Evolutionary conservation across 2,113 vertebrate genomes (phyloP), one percentile per base, ranked within the genome.

Genomic region (Halcyon malimbica): DNA sequence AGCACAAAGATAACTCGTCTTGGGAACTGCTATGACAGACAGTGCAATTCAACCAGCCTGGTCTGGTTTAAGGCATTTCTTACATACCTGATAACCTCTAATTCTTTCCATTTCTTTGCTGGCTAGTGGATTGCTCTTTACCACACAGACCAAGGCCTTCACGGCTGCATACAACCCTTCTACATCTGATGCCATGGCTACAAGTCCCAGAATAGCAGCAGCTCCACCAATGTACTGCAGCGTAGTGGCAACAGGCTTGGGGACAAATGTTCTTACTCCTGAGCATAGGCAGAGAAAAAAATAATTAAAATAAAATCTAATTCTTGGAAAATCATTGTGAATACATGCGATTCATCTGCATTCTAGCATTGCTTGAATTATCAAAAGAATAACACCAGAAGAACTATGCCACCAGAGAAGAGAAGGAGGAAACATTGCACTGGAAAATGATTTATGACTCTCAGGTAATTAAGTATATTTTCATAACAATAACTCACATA

Each of bases 31-130:
- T 37, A 82, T 5, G 13, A 53, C 35, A 56, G 50, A 41, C 24
- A 80, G 24, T 48, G 56, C 62, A 76, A 89, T 54, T 63, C 44
- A 16, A 35, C 13, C 37, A 62, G 39, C 9, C 15, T 63, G 7
- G 16, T 64, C 37, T 37, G 17, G 63, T 93, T 44, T 11, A 69
- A 81, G 35, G 44, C 24, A 35, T 65, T 78, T 91, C n/a, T 85
- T 54, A 93, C 94, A 41, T 83, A 99, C 99, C 99, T 99, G 99
- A 97, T 99, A 99, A 83, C 99, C 99, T 98, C 98, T 99, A 96
- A 99, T 99, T 68, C 99, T 99, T 97, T 99, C 99, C 99, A 99
- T 99, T 95, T 99, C 99, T 96, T 99, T 99, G 96, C 99, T 99
- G 97, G 99, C 99, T 93, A 99, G 91, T 20, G 99, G 98, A 97